A percentile compares a stretch with the other conserved stretches of the same genome.
phyloP scores from a whole-genome alignment of 2,113 vertebrate genomes.

The Triplophysa rosa region DNA sequence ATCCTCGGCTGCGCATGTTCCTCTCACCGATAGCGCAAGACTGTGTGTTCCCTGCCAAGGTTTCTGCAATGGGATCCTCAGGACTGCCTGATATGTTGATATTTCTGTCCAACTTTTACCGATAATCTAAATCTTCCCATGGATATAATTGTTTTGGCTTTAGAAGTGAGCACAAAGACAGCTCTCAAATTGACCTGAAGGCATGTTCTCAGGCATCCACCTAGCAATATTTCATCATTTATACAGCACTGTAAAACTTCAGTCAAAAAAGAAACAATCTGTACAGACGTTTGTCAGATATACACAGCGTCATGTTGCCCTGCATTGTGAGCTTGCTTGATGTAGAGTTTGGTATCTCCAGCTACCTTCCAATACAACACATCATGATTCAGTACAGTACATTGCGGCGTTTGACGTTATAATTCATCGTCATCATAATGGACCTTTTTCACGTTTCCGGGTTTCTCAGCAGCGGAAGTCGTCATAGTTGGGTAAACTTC shows the following conservation, averaged over 20 bases:
- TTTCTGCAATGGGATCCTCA: slow-evolving; percentile 7
- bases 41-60: background rate
- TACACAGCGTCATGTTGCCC: no score
- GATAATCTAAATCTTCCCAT: background rate
- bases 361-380: no score
- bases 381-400: no score
- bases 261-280: background rate
- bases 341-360: no score
- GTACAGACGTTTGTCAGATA: background rate
- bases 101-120: background rate
- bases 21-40: background rate
- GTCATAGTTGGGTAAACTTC: no score
- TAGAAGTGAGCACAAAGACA: background rate
- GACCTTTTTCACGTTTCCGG: no score
- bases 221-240: background rate
- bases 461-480: no score
- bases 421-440: no score
- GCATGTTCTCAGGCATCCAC: background rate
- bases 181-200: background rate
- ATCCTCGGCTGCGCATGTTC: background rate
- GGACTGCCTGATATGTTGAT: background rate
- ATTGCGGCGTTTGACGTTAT: no score
- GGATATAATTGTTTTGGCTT: background rate
- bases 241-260: background rate
- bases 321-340: no score